phyloP scores from a whole-genome alignment of 2,797 vertebrate species.

The Parambassis ranga region DNA sequence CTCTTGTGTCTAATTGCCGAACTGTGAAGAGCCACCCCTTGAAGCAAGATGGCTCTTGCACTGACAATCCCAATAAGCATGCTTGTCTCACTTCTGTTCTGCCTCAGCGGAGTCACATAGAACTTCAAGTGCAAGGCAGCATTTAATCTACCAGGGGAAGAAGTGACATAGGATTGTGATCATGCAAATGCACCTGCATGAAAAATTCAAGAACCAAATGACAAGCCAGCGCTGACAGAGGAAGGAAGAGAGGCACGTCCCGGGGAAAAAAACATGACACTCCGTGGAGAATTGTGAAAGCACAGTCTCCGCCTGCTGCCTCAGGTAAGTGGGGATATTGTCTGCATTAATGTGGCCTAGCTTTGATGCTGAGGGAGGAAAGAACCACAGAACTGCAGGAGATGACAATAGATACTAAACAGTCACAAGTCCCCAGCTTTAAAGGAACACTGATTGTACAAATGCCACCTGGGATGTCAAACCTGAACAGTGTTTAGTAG shows the following conservation, averaged over 20 bases:
- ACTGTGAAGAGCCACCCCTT: conserved; percentile 54
- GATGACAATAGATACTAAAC: conserved; percentile 73
- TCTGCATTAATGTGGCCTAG: conserved; percentile 73
- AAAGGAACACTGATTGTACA: conserved; percentile 72
- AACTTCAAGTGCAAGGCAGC: conserved; percentile 52
- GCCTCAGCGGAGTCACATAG: conserved; percentile 55
- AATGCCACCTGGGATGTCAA: conserved; percentile 70
- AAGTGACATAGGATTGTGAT: conserved; percentile 67
- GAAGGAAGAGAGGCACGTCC: conserved; percentile 65
- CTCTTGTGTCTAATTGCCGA: conserved; percentile 58
- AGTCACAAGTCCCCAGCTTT: conserved; percentile 76
- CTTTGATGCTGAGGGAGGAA: conserved; percentile 75
- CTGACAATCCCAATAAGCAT: conserved; percentile 60
- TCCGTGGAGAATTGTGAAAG: conserved; percentile 73
- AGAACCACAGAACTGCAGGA: conserved; percentile 52
- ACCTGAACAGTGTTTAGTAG: conserved; percentile 61
- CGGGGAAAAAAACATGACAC: conserved; percentile 59
- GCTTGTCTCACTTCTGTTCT: conserved; percentile 61
- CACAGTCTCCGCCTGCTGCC: conserved; percentile 77
- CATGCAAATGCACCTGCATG: conserved; percentile 77
- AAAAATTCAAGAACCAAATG: conserved; percentile 78
- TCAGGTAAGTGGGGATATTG: conserved; percentile 77
- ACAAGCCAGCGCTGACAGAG: conserved; percentile 73
- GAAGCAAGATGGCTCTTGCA: conserved; percentile 67
- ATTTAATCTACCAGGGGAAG: conserved; percentile 52